phyloP scores from a whole-genome alignment of 2,113 vertebrate species.

The Myotis davidii region DNA sequence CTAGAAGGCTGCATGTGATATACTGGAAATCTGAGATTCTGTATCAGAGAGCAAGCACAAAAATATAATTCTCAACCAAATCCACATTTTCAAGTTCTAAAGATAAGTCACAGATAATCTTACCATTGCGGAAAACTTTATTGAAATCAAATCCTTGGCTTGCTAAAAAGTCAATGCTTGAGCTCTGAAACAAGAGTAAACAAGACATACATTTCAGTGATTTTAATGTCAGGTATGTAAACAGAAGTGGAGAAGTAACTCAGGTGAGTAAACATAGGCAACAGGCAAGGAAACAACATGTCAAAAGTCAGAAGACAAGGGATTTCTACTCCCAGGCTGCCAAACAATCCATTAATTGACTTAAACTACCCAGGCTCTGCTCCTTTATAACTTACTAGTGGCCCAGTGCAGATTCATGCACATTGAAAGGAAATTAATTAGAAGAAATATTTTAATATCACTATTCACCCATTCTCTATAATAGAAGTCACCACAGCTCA shows the following conservation, averaged over 20 bases:
- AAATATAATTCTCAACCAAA: constrained; percentile 9
- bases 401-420: too few relatives aligned
- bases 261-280: background rate
- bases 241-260: background rate
- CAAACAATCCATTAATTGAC: background rate
- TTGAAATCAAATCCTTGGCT: constrained; percentile 99
- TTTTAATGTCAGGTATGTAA: background rate
- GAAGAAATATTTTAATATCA: too few relatives aligned
- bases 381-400: background rate
- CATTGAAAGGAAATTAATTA: too few relatives aligned
- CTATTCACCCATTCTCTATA: too few relatives aligned
- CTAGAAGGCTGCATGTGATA: background rate
- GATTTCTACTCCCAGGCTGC: background rate
- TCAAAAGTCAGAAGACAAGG: background rate
- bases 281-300: background rate
- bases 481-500: too few relatives aligned
- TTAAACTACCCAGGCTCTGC: background rate
- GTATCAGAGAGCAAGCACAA: background rate
- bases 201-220: constrained; percentile 3
- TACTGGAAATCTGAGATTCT: background rate
- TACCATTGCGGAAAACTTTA: constrained; percentile 97
- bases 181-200: constrained; percentile 91
- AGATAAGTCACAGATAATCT: constrained; percentile 73
- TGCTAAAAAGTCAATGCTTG: constrained; percentile 98
- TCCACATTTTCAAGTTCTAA: background rate